These are phyloP conservation scores for Volucella bombylans DNA, from an alignment of 2,888 invertebrate genomes.

Conservation along the genomic window DNA sequence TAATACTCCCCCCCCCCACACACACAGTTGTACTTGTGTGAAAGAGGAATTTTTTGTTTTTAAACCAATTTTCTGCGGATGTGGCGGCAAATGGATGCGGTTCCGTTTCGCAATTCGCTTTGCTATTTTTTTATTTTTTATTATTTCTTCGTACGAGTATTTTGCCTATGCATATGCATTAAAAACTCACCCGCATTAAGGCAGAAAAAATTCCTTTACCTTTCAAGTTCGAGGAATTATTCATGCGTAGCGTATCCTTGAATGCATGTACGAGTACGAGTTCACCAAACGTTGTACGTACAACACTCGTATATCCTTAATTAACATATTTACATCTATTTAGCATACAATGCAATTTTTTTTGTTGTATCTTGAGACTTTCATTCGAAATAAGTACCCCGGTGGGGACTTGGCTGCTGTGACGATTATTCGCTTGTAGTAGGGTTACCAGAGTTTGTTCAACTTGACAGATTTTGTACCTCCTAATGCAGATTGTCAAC, in stretches of 20 bases:
- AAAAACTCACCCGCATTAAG: conserved; percentile 33
- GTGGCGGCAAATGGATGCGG: conserved; percentile 67
- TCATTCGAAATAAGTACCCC: conserved; percentile 14
- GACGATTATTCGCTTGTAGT: conserved; percentile 15
- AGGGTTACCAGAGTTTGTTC: conserved; percentile 39
- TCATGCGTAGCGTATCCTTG: conserved; percentile 67
- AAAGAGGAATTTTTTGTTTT: conserved; percentile 34
- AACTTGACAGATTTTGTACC: too few species aligned
- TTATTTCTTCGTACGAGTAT: neutral
- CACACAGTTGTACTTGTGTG: neutral
- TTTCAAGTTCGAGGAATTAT: conserved; percentile 71
- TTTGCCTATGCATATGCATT: conserved; percentile 65
- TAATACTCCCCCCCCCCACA: too few species aligned
- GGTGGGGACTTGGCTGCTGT: neutral
- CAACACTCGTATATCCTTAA: conserved; percentile 54
- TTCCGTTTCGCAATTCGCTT: conserved; percentile 26
- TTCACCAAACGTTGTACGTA: conserved; percentile 1
- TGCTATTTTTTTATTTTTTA: too few species aligned
- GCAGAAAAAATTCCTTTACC: conserved; percentile 36
- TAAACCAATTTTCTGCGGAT: conserved; percentile 60
- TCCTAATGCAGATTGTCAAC: too few species aligned
- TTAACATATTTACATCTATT: conserved; percentile 71
- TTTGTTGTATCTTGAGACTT: conserved; percentile 23
- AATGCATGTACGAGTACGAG: conserved; percentile 49
- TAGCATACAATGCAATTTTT: conserved; percentile 63